phyloP scores from a whole-genome alignment of 2,888 invertebrate species.

The Phengaris arion region DNA sequence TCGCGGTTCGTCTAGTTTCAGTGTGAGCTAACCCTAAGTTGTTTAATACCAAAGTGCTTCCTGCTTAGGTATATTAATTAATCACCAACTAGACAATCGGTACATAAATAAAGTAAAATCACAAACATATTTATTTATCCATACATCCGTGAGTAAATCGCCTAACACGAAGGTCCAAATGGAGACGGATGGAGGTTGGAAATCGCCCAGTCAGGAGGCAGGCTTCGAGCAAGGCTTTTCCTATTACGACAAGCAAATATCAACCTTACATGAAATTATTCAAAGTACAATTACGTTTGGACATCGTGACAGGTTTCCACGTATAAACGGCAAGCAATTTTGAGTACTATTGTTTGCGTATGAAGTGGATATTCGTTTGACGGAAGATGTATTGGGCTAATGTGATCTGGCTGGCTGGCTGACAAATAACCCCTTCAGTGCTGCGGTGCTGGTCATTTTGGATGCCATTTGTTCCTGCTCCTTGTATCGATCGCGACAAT shows the following conservation, averaged over 20 bases:
- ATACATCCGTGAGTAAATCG: not conserved
- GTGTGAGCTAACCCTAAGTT: too few relatives aligned
- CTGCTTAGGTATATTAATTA: too few relatives aligned
- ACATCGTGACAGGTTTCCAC: not conserved
- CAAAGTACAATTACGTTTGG: not conserved
- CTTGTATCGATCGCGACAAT: not conserved
- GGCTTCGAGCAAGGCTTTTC: not conserved
- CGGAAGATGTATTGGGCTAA: not conserved
- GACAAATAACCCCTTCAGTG: conserved; percentile 30
- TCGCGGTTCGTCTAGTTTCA: too few relatives aligned
- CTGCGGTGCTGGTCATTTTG: conserved; percentile 9
- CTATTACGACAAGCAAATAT: not conserved
- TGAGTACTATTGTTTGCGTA: not conserved
- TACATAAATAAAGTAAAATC: too few relatives aligned
- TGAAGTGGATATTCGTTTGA: not conserved
- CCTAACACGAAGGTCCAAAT: not conserved
- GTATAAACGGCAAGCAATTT: not conserved
- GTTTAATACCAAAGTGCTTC: too few relatives aligned
- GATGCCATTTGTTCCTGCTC: not conserved
- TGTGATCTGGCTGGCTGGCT: conserved; percentile 26
- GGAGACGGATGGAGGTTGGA: conserved; percentile 31
- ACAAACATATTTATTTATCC: not conserved
- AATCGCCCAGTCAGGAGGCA: conserved; percentile 34
- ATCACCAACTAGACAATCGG: too few relatives aligned
- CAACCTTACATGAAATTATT: not conserved